Evolutionary conservation across 2,113 vertebrate species (phyloP).

Genomic region (Dolichallabes microphthalmus): DNA sequence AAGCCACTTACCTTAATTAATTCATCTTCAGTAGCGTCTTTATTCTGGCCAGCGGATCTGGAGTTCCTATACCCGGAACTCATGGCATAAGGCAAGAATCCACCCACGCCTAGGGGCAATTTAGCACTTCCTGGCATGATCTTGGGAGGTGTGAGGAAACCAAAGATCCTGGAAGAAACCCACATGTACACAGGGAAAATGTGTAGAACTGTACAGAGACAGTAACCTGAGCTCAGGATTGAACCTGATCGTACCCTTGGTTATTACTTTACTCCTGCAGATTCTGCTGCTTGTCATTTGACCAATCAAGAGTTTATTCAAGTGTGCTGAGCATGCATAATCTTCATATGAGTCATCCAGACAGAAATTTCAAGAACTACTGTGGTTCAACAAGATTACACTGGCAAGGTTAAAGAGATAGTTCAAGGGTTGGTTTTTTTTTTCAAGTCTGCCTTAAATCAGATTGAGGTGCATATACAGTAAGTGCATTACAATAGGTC

Average conservation of each 20-base stretch:
- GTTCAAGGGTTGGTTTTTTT: too few species aligned
- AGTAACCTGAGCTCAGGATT: not conserved
- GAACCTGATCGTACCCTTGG: not conserved
- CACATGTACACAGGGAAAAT: not conserved
- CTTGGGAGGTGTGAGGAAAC: not conserved
- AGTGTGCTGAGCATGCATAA: not conserved
- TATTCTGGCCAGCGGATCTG: not conserved
- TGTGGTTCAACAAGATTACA: not conserved
- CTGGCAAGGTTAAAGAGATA: not conserved
- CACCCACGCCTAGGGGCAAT: not conserved
- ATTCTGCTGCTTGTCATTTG: not conserved
- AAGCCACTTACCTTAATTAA: not conserved
- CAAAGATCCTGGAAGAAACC: not conserved
- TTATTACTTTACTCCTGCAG: slow-evolving; percentile 9
- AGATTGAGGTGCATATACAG: too few species aligned
- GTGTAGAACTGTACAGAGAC: not conserved
- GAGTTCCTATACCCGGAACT: not conserved
- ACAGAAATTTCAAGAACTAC: not conserved
- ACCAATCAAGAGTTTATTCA: not conserved
- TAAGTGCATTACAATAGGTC: too few species aligned
- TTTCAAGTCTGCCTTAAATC: too few species aligned
- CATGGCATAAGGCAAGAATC: not conserved
- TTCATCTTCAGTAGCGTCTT: not conserved
- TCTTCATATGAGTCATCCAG: not conserved
- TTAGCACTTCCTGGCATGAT: not conserved